Evolutionary conservation across 2,797 vertebrate species (phyloP).

Genomic region (Enoplosus armatus): DNA sequence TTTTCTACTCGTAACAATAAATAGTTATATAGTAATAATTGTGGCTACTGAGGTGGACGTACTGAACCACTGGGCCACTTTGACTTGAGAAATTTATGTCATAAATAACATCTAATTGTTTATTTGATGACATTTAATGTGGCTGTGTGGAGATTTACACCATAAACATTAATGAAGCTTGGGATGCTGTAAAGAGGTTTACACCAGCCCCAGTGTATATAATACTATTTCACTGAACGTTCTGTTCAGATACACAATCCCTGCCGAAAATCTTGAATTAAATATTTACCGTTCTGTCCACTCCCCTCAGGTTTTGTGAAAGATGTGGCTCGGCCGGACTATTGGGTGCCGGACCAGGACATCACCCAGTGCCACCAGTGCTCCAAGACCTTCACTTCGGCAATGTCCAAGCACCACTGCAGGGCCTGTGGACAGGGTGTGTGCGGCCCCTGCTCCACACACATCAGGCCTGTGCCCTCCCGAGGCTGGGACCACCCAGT

Average conservation of each 20-base stretch:
- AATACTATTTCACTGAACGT: not conserved
- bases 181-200: slow-evolving; percentile 2
- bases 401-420: slow-evolving; percentile 89
- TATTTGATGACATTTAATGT: slow-evolving; percentile 18
- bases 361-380: slow-evolving; percentile 86
- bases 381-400: slow-evolving; percentile 79
- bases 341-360: slow-evolving; percentile 89
- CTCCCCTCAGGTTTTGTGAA: slow-evolving; percentile 84
- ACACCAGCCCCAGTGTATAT: not conserved
- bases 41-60: not conserved
- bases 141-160: slow-evolving; percentile 16
- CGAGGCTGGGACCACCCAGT: slow-evolving; percentile 90
- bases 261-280: not conserved
- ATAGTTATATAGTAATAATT: not conserved
- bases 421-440: slow-evolving; percentile 89
- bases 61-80: not conserved
- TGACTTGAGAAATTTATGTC: not conserved
- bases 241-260: not conserved
- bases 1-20: too few species aligned
- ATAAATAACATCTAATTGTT: slow-evolving; percentile 12
- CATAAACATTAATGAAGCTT: slow-evolving; percentile 27
- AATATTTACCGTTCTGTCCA: fast-evolving
- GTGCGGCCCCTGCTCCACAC: slow-evolving; percentile 85
- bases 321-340: slow-evolving; percentile 87
- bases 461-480: slow-evolving; percentile 83